Base-by-base conservation (phyloP, 2,797 vertebrate species). In the Syncerus caffer region DNA sequence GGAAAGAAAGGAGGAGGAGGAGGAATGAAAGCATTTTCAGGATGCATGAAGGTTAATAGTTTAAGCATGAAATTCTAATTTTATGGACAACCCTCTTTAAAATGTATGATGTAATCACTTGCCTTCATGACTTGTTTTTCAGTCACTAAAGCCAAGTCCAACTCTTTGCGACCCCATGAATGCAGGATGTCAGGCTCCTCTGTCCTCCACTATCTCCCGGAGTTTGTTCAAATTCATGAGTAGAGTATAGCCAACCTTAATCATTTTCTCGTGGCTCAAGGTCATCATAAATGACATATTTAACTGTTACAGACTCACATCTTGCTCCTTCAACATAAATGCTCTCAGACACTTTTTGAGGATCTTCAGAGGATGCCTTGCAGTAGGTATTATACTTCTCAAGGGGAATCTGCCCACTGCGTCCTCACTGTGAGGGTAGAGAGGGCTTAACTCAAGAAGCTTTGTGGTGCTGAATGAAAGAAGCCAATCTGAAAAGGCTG, bases 241-340 rank as follows among this genome's bases (percentile, higher is more conserved):
- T 3, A 42, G 42, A 34, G 51, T 1, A 8, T 8, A 29, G 8
- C 42, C 7, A 29, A 45, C 16, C 12, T 45, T 21, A 34, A 23
- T 10, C 23, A 29, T 74, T 51, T 51, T 13, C 82, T 71, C 29
- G 0, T 3, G 7, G 42, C 80, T 58, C 19, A 79, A 51, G 29
- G 31, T 82, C 31, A 53, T 82, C 19, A 25, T 11, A 7, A 80
- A 25, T 14, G 51, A 38, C 1, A 9, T 12, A 34, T 53, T 34
- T 2, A 45, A 45, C 0, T 13, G 16, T 19, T 9, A 29, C 1
- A 16, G 12, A 53, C 13, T 1, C 51, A 10, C 10, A 23, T 1
- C 25, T 14, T 6, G 53, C n/a, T 17, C 60, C 71, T 47, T 78
- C 11, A 74, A 4, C 71, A 27, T 31, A 8, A 42, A 47, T 7